Conservation (phyloP, 35 echinoderm and acorn worm genomes). For the Apostichopus parvimensis region DNA sequence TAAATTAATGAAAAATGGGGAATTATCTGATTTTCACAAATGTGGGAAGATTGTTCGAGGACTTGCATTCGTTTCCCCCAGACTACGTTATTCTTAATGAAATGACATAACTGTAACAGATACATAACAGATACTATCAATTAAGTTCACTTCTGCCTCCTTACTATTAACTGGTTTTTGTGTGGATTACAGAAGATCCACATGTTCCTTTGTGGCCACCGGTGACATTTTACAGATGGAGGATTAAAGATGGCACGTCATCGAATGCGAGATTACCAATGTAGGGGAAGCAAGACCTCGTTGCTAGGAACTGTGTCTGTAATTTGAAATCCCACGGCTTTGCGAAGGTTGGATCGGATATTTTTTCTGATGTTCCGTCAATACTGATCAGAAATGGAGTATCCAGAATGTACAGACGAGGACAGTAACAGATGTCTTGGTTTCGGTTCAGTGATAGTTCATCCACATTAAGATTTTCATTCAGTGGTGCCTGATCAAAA, state of each 20-base stretch:
- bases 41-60: too few relatives aligned
- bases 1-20: too few relatives aligned
- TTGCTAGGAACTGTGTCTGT: conserved; percentile 28
- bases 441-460: neutral
- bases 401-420: neutral
- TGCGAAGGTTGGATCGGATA: conserved; percentile 3
- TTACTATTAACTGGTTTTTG: too few relatives aligned
- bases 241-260: neutral
- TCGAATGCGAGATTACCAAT: conserved; percentile 19
- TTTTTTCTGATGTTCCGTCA: neutral
- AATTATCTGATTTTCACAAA: too few relatives aligned
- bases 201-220: too few relatives aligned
- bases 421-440: conserved; percentile 9
- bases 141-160: too few relatives aligned
- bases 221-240: neutral
- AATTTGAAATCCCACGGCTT: conserved; percentile 9
- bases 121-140: too few relatives aligned
- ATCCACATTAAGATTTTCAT: neutral
- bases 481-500: neutral
- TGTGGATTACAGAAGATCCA: too few relatives aligned
- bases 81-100: too few relatives aligned
- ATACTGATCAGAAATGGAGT: conserved; percentile 24
- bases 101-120: too few relatives aligned
- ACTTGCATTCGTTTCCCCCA: too few relatives aligned
- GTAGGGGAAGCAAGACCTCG: conserved; percentile 17